Percentiles rank a stretch among this genome's conserved stretches.
Evolutionary conservation across 2,113 vertebrate species (phyloP).

Genomic region (Oryzias javanicus): DNA sequence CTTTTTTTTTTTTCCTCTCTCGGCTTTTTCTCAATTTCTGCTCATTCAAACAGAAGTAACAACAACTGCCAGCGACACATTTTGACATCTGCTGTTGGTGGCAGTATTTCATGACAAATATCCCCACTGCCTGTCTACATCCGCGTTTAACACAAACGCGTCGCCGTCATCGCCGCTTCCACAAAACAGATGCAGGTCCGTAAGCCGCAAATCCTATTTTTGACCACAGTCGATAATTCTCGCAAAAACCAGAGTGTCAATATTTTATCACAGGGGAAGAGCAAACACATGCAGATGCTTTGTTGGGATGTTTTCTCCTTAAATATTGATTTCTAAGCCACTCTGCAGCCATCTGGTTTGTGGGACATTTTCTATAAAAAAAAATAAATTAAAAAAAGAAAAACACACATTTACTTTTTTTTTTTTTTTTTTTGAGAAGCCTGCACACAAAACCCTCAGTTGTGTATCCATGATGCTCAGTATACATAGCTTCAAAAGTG

Average conservation of each 20-base stretch:
- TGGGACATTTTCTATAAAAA: constrained; percentile 46
- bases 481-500: no score
- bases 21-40: constrained; percentile 35
- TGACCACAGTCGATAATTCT: constrained; percentile 72
- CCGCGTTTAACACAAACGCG: constrained; percentile 62
- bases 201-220: constrained; percentile 71
- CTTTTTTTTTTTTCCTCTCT: constrained; percentile 3
- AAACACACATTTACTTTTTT: constrained; percentile 3
- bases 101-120: constrained; percentile 73
- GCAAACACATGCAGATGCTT: constrained; percentile 73
- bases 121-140: constrained; percentile 59
- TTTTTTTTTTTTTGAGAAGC: no score
- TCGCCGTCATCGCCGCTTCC: constrained; percentile 63
- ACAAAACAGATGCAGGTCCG: constrained; percentile 58
- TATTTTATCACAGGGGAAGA: constrained; percentile 75
- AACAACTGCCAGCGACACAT: constrained; percentile 70
- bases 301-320: constrained; percentile 69
- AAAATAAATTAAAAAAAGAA: background rate
- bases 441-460: background rate
- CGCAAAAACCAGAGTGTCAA: constrained; percentile 71
- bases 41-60: constrained; percentile 67
- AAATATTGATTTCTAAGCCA: constrained; percentile 72
- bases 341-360: constrained; percentile 65
- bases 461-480: constrained; percentile 1
- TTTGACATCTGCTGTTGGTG: constrained; percentile 73